Percentiles rank a stretch among this genome's conserved stretches.
phyloP scores from a whole-genome alignment of 2,888 invertebrate species.

The Sussaba pulchella region DNA sequence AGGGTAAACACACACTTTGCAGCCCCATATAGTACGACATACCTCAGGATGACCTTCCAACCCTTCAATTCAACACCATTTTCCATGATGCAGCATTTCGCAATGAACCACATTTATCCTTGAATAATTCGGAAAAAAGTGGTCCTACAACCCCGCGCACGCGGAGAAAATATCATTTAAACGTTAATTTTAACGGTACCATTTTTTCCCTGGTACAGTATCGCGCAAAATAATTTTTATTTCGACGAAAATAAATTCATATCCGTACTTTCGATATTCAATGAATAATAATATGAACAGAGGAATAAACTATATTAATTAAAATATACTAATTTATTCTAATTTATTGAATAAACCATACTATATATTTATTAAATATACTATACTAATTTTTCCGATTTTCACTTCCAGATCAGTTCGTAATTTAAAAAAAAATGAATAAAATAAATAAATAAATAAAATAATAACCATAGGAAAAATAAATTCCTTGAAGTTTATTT shows the following conservation, averaged over 20 bases:
- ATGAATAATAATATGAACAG: too few relatives aligned
- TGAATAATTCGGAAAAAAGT: background rate
- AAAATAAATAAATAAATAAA: background rate
- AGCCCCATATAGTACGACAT: background rate
- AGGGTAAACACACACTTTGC: slow-evolving; percentile 48
- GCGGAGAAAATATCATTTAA: background rate
- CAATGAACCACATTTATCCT: background rate
- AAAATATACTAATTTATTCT: too few relatives aligned
- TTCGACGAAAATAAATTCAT: too few relatives aligned
- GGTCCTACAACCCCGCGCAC: background rate
- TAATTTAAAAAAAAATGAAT: background rate
- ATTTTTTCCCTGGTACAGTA: too few relatives aligned
- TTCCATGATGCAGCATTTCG: slow-evolving; percentile 5
- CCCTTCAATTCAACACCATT: slow-evolving; percentile 5
- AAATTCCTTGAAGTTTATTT: background rate
- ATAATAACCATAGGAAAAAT: background rate
- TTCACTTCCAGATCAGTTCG: too few relatives aligned
- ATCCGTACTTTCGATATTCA: too few relatives aligned
- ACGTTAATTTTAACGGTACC: too few relatives aligned
- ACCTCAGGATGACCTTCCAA: background rate
- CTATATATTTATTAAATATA: too few relatives aligned
- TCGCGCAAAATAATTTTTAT: too few relatives aligned
- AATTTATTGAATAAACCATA: too few relatives aligned
- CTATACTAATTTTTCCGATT: too few relatives aligned
- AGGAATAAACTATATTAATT: too few relatives aligned